A percentile compares a stretch with the other conserved stretches of the same genome.
Evolutionary conservation across 1,140 invertebrate genomes (phyloP).

Genomic region (Philopotamus ludificatus): DNA sequence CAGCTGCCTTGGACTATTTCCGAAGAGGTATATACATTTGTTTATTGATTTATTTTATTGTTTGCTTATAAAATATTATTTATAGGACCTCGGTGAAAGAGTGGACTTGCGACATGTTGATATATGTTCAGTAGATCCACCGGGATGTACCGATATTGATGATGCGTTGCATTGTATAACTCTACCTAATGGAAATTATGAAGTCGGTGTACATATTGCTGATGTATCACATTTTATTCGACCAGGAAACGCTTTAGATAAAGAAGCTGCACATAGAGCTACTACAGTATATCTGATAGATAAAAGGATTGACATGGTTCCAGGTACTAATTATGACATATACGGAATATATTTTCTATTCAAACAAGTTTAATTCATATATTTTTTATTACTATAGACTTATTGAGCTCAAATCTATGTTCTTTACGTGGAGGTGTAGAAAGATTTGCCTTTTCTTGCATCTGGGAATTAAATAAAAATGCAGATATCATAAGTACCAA

Average conservation of each 20-base stretch:
- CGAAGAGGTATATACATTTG: slow-evolving; percentile 61
- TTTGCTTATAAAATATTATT: slow-evolving; percentile 33
- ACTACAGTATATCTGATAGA: slow-evolving; percentile 92
- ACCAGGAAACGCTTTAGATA: slow-evolving; percentile 83
- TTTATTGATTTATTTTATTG: background rate
- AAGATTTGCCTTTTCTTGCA: slow-evolving; percentile 88
- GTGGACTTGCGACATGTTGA: slow-evolving; percentile 81
- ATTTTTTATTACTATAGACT: slow-evolving; percentile 57
- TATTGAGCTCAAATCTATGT: slow-evolving; percentile 91
- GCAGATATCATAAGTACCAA: slow-evolving; percentile 81
- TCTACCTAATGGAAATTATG: slow-evolving; percentile 73
- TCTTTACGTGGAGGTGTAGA: slow-evolving; percentile 84
- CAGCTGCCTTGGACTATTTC: slow-evolving; percentile 87
- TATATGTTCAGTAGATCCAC: slow-evolving; percentile 97
- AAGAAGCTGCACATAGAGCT: slow-evolving; percentile 79
- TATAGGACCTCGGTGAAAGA: slow-evolving; percentile 75
- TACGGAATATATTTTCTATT: background rate
- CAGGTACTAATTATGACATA: slow-evolving; percentile 54
- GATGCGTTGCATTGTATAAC: slow-evolving; percentile 91
- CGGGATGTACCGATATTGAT: slow-evolving; percentile 98
- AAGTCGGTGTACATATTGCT: slow-evolving; percentile 94
- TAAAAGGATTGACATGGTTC: slow-evolving; percentile 87
- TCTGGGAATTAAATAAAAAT: slow-evolving; percentile 87
- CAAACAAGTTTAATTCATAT: background rate
- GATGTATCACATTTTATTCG: slow-evolving; percentile 94